These are phyloP conservation scores for Micronycteris hirsuta DNA, from an alignment of 2,113 vertebrate genomes.

Conservation along the genomic window DNA sequence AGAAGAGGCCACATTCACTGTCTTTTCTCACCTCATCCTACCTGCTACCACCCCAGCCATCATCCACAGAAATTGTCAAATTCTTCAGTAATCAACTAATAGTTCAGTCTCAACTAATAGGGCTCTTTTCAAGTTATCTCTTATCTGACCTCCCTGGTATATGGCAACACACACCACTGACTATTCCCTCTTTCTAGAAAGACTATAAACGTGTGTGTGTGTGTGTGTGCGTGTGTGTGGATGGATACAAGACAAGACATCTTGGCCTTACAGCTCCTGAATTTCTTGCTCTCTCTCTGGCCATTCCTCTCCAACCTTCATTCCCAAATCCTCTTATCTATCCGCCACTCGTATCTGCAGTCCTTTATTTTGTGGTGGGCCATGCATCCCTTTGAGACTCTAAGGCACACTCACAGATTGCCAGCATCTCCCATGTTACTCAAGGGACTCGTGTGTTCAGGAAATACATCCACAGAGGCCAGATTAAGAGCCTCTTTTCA, in stretches of 20 bases:
- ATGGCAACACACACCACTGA: background rate
- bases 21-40: background rate
- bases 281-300: background rate
- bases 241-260: background rate
- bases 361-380: background rate
- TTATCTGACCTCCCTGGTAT: background rate
- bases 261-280: background rate
- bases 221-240: too few species aligned
- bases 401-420: background rate
- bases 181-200: background rate
- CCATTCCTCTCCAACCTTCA: background rate
- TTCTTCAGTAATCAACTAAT: background rate
- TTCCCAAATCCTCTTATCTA: background rate
- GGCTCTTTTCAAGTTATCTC: background rate
- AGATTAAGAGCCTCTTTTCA: background rate
- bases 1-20: background rate
- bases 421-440: background rate
- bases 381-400: background rate
- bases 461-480: background rate
- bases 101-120: too few species aligned
- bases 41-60: background rate
- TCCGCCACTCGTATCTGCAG: background rate
- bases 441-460: background rate
- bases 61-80: background rate
- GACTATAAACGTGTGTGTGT: background rate